Base-by-base conservation (phyloP, 2,797 vertebrate species). In the Pampus argenteus region DNA sequence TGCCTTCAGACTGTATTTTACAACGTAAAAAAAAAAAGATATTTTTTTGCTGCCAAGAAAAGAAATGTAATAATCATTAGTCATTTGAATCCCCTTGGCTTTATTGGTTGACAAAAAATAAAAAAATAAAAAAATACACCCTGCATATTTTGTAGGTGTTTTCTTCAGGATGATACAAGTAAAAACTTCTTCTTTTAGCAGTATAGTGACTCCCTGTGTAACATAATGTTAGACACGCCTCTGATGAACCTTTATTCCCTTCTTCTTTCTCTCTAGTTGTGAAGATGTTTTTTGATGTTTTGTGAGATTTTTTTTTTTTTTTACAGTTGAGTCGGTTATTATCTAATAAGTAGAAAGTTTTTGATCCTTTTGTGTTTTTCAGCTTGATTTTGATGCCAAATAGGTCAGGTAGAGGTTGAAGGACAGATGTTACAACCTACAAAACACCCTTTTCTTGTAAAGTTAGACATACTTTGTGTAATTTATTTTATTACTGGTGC, bases 21-120 rank as follows among this genome's bases (percentile, higher is more conserved):
- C 25, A 47, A 38, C 45, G 14, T 22, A 38, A 71, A n/a, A n/a
- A n/a, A n/a, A n/a, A n/a, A n/a, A 51, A 44, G 9, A 18, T 31
- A 18, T 51, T 62, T 45, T 67, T 6, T n/a, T 9, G 42, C 13
- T 70, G 64, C 54, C 40, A 73, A 57, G 50, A 40, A 44, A 38
- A 38, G 4, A 57, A 55, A 51, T 10, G 10, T 2, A 56, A 49
- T 28, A 5, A 42, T 54, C 11, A 13, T 22, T 9, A 13, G 15
- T 4, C 5, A 23, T 55, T 42, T 18, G 42, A 59, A 13, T 44
- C 51, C 15, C n/a, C 25, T 23, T 14, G 5, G 13, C 22, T 59
- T 20, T 51, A 29, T 25, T 6, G 31, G 13, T 20, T 14, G 42
- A 49, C 5, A 7, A 34, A 44, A 61, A 44, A 50, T 26, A 9